Evolutionary conservation across 2,888 invertebrate genomes (phyloP).

Genomic region (Asteroscopus sphinx): DNA sequence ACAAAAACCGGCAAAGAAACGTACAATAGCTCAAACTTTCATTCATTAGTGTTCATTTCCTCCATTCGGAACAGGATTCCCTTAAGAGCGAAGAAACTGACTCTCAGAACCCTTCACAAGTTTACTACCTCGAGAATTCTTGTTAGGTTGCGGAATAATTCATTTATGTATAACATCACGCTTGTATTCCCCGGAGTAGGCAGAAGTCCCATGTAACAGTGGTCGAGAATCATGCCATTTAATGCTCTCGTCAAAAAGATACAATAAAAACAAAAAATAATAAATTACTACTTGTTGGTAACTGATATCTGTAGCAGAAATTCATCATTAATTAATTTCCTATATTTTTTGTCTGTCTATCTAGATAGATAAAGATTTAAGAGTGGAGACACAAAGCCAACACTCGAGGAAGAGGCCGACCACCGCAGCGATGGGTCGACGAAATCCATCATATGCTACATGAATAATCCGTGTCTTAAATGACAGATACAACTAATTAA

Average conservation of each 20-base stretch:
- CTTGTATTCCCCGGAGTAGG: neutral
- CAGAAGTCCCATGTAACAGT: too few relatives aligned
- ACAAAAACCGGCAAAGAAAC: constrained; percentile 25
- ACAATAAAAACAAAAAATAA: too few relatives aligned
- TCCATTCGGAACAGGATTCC: constrained; percentile 16
- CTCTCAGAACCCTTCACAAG: constrained; percentile 21
- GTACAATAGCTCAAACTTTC: constrained; percentile 40
- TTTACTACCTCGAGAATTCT: constrained; percentile 34
- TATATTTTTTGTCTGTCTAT: too few relatives aligned
- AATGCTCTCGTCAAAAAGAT: too few relatives aligned
- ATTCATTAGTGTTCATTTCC: constrained; percentile 46
- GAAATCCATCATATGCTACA: neutral
- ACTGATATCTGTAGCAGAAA: too few relatives aligned
- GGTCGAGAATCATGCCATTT: too few relatives aligned
- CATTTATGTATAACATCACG: neutral
- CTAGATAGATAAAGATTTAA: too few relatives aligned
- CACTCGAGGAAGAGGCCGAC: too few relatives aligned
- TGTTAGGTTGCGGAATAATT: constrained; percentile 20
- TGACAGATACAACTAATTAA: constrained; percentile 37
- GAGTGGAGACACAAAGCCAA: too few relatives aligned
- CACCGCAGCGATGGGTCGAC: too few relatives aligned
- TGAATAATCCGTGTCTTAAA: constrained; percentile 18
- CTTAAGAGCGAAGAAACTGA: constrained; percentile 23
- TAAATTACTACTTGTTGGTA: too few relatives aligned
- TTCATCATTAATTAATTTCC: too few relatives aligned